A percentile compares a stretch with the other conserved stretches of the same genome.
These are phyloP conservation scores for Poeciliopsis infans DNA, from an alignment of 2,797 vertebrate genomes.

Conservation along the genomic window DNA sequence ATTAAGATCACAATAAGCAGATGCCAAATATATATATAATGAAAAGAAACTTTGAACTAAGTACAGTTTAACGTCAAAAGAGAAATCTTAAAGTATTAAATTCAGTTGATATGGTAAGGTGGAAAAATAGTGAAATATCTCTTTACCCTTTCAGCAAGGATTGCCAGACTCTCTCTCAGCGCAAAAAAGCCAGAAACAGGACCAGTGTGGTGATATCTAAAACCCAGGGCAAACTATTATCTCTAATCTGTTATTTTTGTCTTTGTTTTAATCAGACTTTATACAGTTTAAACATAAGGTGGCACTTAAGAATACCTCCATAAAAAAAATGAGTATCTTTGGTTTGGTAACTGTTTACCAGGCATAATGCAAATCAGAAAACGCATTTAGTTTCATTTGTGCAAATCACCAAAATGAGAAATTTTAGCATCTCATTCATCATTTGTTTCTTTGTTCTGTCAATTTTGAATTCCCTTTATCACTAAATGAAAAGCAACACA, in stretches of 20 bases:
- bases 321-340: neutral
- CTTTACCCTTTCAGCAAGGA: constrained; percentile 87
- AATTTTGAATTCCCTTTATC: neutral
- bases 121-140: neutral
- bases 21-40: no score
- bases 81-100: neutral
- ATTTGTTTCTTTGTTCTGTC: neutral
- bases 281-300: neutral
- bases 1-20: neutral
- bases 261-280: neutral
- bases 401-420: neutral
- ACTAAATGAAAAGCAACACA: neutral
- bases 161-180: constrained; percentile 90
- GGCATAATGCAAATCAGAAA: neutral
- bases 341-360: neutral
- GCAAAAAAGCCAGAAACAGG: constrained; percentile 87
- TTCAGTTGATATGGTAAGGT: neutral
- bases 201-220: constrained; percentile 93
- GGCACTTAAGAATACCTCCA: neutral
- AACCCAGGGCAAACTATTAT: constrained; percentile 30
- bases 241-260: neutral
- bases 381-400: neutral
- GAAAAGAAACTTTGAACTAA: neutral
- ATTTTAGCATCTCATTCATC: neutral
- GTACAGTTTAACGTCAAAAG: neutral